Conservation (phyloP, 2,113 vertebrate genomes). For the Pampusana beccarii region DNA sequence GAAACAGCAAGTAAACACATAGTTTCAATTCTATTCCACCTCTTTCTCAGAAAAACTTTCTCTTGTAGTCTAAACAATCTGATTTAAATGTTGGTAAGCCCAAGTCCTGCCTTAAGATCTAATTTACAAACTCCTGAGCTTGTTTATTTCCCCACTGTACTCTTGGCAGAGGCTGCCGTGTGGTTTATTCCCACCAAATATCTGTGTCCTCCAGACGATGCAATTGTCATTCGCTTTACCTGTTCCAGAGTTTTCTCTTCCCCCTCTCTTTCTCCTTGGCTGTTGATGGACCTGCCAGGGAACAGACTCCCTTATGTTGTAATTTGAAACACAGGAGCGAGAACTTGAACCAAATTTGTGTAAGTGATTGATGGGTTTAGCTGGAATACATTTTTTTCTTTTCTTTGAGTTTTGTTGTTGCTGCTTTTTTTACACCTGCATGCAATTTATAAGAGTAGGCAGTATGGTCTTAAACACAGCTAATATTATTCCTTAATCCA, state of each 20-base stretch:
- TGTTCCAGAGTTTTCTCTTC: background rate
- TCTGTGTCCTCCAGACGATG: background rate
- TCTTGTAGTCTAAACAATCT: slow-evolving; percentile 33
- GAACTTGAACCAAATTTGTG: slow-evolving; percentile 39
- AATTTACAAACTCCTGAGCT: background rate
- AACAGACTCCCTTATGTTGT: background rate
- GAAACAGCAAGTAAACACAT: background rate
- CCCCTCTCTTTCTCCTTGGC: background rate
- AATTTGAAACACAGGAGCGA: slow-evolving; percentile 56
- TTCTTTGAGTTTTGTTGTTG: background rate
- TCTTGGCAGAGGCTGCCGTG: background rate
- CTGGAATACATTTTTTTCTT: background rate
- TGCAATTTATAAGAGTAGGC: slow-evolving; percentile 38
- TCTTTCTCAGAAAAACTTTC: background rate
- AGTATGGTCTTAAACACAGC: slow-evolving; percentile 55
- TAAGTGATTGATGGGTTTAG: slow-evolving; percentile 45
- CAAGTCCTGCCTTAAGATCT: background rate
- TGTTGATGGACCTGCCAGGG: background rate
- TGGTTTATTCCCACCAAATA: background rate
- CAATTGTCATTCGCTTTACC: background rate
- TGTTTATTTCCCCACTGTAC: background rate
- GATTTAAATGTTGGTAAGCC: background rate
- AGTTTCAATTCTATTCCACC: background rate
- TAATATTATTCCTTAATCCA: slow-evolving; percentile 70
- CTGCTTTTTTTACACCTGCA: slow-evolving; percentile 2